Base-by-base conservation (phyloP, 2,888 invertebrate genomes). In the Deilephila porcellus region DNA sequence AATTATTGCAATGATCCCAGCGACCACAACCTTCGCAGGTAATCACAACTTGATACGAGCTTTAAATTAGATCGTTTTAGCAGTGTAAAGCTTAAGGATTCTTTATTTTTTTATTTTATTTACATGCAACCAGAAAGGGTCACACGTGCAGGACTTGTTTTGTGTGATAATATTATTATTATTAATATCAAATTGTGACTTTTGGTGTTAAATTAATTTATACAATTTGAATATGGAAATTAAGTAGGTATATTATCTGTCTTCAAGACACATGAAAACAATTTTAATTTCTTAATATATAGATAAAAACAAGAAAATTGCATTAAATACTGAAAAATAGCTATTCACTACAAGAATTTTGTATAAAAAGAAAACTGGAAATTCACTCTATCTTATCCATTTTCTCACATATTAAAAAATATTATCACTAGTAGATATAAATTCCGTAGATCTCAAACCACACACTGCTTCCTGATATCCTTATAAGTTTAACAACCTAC, bases 11-110 rank as follows among this genome's bases (percentile, higher is more conserved):
- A 63, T 14, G 53, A n/a, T 64, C 72, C n/a, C n/a, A 7, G 20
- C 14, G 29, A 71, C 20, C 62, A n/a, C n/a, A 62, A 64, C n/a
- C 64, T 64, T 64, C 7, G 34, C 63, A 34, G 60, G n/a, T 62
- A 29, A 62, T 8, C 37, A 45, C 45, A 25, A 45, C n/a, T 67
- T 37, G 19, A 34, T 34, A 45, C 45, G 14, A 52, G 14, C 20
- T 25, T 45, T 25, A 45, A 67, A 45, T 45, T 19, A 45, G 64
- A 25, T 25, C 14, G 14, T 25, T 64, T 67, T 8, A 20, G 64
- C 11, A 45, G 45, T 14, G 20, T 67, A 45, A 67, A 67, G 45
- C 25, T 5, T 20, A 25, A 4, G 25, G 4, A 25, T 5, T 67
- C 3, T 7, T 32, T 32, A 32, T 63, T 14, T 32, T 25, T 20